phyloP scores from a whole-genome alignment of 2,888 invertebrate species.

The Drosophila anomalata region DNA sequence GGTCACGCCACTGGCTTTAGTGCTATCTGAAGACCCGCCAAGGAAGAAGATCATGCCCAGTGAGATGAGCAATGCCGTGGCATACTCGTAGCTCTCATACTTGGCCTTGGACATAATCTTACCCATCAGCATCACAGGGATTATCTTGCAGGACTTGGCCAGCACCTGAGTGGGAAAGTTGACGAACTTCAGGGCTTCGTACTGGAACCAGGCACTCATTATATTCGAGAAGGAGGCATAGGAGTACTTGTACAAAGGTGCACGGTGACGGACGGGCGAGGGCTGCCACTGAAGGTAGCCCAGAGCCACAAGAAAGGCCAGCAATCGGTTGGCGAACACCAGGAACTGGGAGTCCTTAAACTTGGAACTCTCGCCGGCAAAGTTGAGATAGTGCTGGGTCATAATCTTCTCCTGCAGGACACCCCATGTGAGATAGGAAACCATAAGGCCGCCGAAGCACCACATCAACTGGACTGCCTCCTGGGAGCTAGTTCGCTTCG shows the following conservation, averaged over 20 bases:
- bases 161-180: constrained; percentile 98
- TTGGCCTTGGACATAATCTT: constrained; percentile 93
- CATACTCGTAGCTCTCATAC: constrained; percentile 96
- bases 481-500: constrained; percentile 85
- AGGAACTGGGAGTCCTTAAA: constrained; percentile 98
- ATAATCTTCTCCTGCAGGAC: constrained; percentile 99
- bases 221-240: constrained; percentile 98
- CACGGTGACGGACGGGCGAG: constrained; percentile 88
- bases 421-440: constrained; percentile 97
- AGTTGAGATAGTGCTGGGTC: constrained; percentile 91
- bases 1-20: constrained; percentile 87
- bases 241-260: constrained; percentile 96
- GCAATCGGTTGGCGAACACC: constrained; percentile 96
- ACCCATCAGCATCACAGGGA: constrained; percentile 99
- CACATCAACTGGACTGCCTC: constrained; percentile 87
- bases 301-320: constrained; percentile 91
- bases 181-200: constrained; percentile 99
- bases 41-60: constrained; percentile 97
- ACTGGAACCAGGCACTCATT: constrained; percentile 99
- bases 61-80: constrained; percentile 94
- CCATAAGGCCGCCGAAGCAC: constrained; percentile 95
- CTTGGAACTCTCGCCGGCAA: constrained; percentile 86
- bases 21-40: constrained; percentile 89
- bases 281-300: constrained; percentile 86
- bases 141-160: constrained; percentile 99